Evolutionary conservation across 2,888 invertebrate species (phyloP).

Genomic region (Drosophila villosipedis): DNA sequence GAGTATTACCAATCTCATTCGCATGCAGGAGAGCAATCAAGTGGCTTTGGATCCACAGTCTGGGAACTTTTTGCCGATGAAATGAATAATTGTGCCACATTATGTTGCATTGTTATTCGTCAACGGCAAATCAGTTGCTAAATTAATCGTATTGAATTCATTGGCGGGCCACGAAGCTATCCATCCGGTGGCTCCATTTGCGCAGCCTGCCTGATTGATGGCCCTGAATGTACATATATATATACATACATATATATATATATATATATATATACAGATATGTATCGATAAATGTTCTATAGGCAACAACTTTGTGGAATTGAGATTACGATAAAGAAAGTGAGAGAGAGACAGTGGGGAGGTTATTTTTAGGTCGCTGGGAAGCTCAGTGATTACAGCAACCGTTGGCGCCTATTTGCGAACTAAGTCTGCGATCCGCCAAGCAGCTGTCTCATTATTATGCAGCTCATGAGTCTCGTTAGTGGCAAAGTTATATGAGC

Average conservation of each 20-base stretch:
- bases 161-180: slow-evolving; percentile 56
- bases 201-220: slow-evolving; percentile 64
- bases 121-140: slow-evolving; percentile 79
- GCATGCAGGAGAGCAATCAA: slow-evolving; percentile 30
- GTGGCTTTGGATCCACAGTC: slow-evolving; percentile 19
- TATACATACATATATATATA: slow-evolving; percentile 10
- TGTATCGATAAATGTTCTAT: slow-evolving; percentile 49
- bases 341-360: neutral
- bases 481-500: slow-evolving; percentile 80
- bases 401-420: slow-evolving; percentile 61
- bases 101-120: slow-evolving; percentile 79
- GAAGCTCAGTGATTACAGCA: slow-evolving; percentile 57
- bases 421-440: slow-evolving; percentile 38
- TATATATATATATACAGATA: neutral
- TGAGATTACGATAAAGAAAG: neutral
- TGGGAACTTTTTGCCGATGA: slow-evolving; percentile 40
- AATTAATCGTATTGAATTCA: slow-evolving; percentile 78
- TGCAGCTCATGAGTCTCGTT: slow-evolving; percentile 80
- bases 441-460: slow-evolving; percentile 66
- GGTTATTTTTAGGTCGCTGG: slow-evolving; percentile 16
- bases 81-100: slow-evolving; percentile 78
- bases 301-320: slow-evolving; percentile 25
- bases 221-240: slow-evolving; percentile 38
- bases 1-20: slow-evolving; percentile 12
- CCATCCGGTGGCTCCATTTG: slow-evolving; percentile 45